These are phyloP conservation scores for Dromiciops gliroides DNA, from an alignment of 2,113 vertebrate species.

Conservation along the genomic window DNA sequence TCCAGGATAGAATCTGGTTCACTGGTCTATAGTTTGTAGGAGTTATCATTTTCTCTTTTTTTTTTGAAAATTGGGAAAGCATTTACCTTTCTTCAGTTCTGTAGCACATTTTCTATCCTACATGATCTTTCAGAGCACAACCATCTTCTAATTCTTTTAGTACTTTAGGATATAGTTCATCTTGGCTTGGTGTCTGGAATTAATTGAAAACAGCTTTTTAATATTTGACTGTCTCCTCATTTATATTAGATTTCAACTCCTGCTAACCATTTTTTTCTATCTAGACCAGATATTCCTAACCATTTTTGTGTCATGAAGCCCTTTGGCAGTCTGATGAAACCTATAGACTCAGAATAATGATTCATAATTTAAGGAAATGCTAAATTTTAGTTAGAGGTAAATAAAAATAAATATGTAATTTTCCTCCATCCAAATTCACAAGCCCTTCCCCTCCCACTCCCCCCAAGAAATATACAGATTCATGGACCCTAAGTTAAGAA, in stretches of 20 bases:
- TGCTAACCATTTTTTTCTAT: neutral
- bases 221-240: neutral
- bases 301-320: too few species aligned
- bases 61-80: neutral
- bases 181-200: neutral
- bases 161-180: neutral
- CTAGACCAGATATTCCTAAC: neutral
- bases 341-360: too few species aligned
- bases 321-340: too few species aligned
- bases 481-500: neutral
- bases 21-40: neutral
- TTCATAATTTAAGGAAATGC: too few species aligned
- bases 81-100: neutral
- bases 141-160: neutral
- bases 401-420: neutral
- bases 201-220: neutral
- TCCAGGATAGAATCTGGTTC: neutral
- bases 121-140: neutral
- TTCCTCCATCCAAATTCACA: neutral
- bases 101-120: neutral
- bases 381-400: too few species aligned
- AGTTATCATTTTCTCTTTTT: neutral
- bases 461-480: too few species aligned
- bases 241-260: neutral
- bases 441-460: neutral